These are phyloP conservation scores for Lepisosteus osseus DNA, from an alignment of 2,113 vertebrate species.

Conservation along the genomic window DNA sequence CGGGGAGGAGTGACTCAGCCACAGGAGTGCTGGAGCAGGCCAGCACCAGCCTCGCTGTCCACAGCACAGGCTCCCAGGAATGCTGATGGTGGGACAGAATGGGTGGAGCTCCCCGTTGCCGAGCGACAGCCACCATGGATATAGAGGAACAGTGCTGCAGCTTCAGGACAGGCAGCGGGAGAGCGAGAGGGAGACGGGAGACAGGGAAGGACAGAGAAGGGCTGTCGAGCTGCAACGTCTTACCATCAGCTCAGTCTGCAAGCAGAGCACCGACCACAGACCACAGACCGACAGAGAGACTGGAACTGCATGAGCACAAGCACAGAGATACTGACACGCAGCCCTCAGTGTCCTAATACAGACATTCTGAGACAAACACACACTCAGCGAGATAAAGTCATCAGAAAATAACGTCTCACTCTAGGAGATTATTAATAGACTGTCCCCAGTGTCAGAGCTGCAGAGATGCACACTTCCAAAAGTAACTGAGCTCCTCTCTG, in stretches of 20 bases:
- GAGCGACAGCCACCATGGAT: slow-evolving; percentile 62
- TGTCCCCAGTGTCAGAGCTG: too few relatives aligned
- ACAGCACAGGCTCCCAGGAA: slow-evolving; percentile 35
- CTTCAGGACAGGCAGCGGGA: slow-evolving; percentile 15
- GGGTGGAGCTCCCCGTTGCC: slow-evolving; percentile 56
- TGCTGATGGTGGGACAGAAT: slow-evolving; percentile 70
- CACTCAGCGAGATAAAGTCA: too few relatives aligned
- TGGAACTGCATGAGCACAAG: not conserved
- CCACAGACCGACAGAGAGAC: not conserved
- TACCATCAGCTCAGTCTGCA: not conserved
- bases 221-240: too few relatives aligned
- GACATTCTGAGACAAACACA: too few relatives aligned
- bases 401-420: too few relatives aligned
- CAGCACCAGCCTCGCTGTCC: slow-evolving; percentile 24
- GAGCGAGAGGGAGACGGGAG: slow-evolving; percentile 39
- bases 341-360: too few relatives aligned
- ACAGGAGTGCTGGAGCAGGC: not conserved
- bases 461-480: too few relatives aligned
- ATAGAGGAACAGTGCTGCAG: slow-evolving; percentile 28
- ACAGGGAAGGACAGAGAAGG: slow-evolving; percentile 25
- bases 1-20: not conserved
- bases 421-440: too few relatives aligned
- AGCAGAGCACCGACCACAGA: not conserved
- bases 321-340: not conserved
- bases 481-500: too few relatives aligned